Conservation (phyloP, 2,888 invertebrate species). For the Drosophila incognita region DNA sequence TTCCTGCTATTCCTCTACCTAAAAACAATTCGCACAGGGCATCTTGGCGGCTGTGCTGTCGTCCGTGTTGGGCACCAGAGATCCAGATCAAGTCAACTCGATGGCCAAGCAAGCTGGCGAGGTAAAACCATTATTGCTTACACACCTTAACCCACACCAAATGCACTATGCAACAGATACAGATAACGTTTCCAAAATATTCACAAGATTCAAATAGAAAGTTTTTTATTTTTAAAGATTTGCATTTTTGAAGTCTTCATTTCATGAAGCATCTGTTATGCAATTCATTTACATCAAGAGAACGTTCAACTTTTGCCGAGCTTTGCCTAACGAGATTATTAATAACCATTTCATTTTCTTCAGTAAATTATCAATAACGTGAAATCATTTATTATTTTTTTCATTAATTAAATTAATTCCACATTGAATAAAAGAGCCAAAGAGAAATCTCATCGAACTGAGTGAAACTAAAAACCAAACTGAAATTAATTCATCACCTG, state of each 20-base stretch:
- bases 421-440: neutral
- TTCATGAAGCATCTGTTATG: neutral
- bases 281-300: neutral
- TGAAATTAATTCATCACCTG: neutral
- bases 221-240: neutral
- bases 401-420: neutral
- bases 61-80: slow-evolving; percentile 95
- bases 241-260: neutral
- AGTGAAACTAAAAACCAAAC: neutral
- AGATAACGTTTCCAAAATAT: neutral
- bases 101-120: slow-evolving; percentile 98
- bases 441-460: neutral
- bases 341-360: neutral
- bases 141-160: slow-evolving; percentile 26
- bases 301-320: neutral
- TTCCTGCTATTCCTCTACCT: slow-evolving; percentile 59
- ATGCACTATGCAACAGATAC: slow-evolving; percentile 59
- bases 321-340: neutral
- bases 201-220: neutral
- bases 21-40: slow-evolving; percentile 88
- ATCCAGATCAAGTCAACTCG: slow-evolving; percentile 95
- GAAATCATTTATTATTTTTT: neutral
- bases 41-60: slow-evolving; percentile 96
- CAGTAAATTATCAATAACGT: neutral
- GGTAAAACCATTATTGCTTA: slow-evolving; percentile 87